Evolutionary conservation across 2,888 invertebrate species (phyloP), one percentile per base, ranked within the genome.

Genomic region (Mantis religiosa): DNA sequence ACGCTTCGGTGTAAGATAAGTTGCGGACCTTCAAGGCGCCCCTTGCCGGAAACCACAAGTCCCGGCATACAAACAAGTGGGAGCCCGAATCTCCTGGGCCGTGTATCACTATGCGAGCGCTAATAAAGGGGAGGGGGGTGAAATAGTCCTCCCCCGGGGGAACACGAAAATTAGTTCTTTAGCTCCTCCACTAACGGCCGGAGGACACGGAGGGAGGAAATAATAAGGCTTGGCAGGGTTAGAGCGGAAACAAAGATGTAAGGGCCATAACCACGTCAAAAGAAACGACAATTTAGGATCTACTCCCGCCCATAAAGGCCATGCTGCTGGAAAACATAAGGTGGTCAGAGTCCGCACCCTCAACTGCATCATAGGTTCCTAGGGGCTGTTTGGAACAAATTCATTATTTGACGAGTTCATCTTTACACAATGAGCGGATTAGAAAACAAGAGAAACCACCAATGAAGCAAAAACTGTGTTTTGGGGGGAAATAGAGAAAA

Each of bases 151-250:
- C 87, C 89, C 87, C 81, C 34, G 83, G 82, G 89, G 82, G n/a
- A 88, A 87, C 89, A 89, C 85, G 87, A 87, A 87, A 89, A 89
- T 89, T 89, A 89, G 89, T 89, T 89, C 89, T 89, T 87, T 88
- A 81, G 54, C 84, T 84, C 87, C 27, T 47, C 85, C 85, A 71
- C 83, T 84, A 83, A 87, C 89, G 15, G 87, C 89, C 89, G 30
- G 71, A 82, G 83, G 89, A 27, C 85, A 84, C 47, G 84, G 71
- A 89, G 89, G 89, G 89, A 85, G 88, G 89, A 89, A 89, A 89
- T 89, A 89, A 89, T 89, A 89, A 89, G 89, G 82, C 86, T 28
- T 89, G 85, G 87, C 89, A 71, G 54, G 54, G 54, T 15, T 71
- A 71, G 54, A 71, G 25, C 54, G 54, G 87, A 84, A 84, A 89